These are phyloP conservation scores for Larimichthys crocea DNA, from an alignment of 2,113 vertebrate species.

Conservation along the genomic window DNA sequence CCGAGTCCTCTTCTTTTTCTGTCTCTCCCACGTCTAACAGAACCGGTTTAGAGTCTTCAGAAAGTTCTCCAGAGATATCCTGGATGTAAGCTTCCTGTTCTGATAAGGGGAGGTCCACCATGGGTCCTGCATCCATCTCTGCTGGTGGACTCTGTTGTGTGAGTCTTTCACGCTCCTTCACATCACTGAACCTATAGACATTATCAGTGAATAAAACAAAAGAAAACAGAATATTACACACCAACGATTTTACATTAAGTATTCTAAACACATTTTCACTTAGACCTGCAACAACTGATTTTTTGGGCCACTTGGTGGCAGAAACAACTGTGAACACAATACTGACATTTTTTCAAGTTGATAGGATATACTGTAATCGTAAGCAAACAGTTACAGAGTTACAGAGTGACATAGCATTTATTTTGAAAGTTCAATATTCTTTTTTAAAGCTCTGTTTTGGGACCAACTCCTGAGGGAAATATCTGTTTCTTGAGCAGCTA, in stretches of 20 bases:
- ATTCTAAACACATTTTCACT: too few species aligned
- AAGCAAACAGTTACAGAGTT: too few species aligned
- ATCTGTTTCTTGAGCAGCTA: too few species aligned
- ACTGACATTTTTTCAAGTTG: too few species aligned
- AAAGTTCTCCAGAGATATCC: background rate
- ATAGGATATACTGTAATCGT: too few species aligned
- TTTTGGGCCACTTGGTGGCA: too few species aligned
- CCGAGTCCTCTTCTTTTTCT: constrained; percentile 88
- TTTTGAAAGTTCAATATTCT: too few species aligned
- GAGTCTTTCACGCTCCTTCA: constrained; percentile 83
- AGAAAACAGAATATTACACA: background rate
- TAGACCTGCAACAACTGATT: too few species aligned
- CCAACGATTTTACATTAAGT: background rate
- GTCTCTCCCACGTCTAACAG: constrained; percentile 85
- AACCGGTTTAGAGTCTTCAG: constrained; percentile 24
- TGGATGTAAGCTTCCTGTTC: constrained; percentile 14
- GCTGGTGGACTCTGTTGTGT: constrained; percentile 43
- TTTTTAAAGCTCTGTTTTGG: too few species aligned
- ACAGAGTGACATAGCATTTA: too few species aligned
- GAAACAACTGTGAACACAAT: too few species aligned
- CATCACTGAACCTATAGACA: constrained; percentile 83
- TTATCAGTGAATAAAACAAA: background rate
- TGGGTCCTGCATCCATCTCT: constrained; percentile 73
- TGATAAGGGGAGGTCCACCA: constrained; percentile 78
- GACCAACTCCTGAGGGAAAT: too few species aligned